Evolutionary conservation across 2,797 vertebrate species (phyloP), one percentile per base, ranked within the genome.

Genomic region (Valencia hispanica): DNA sequence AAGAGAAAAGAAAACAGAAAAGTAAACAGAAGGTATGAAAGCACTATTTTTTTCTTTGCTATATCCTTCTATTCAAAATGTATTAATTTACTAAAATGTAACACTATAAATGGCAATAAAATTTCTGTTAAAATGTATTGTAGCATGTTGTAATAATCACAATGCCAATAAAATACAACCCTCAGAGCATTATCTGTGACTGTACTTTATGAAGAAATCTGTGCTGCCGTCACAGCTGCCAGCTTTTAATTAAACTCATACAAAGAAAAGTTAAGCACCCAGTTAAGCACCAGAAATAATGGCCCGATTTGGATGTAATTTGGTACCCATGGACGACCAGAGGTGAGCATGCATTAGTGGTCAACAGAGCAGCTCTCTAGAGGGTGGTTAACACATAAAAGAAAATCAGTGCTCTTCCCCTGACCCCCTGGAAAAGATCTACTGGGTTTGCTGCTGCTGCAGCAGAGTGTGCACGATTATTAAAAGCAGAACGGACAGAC

Each of bases 1-100:
- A 95, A 32, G 90, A 95, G 82, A 92, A 96, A 79, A 96, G 83
- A 84, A 92, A 84, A 77, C 92, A 95, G 48, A 75, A 79, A 17
- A 94, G 88, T 48, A 91, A 94, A 74, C 77, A 72, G 0, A 79
- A 93, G 96, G 97, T 97, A 90, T 85, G 88, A 80, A 70, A 87
- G 61, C 66, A 17, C 8, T 15, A 5, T 30, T 15, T n/a, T 1
- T 79, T 43, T 63, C 14, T 5, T 43, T 47, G 30, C 69, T 3
- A 34, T 73, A 10, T 32, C 14, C 25, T 61, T 17, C 17, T 14
- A 36, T 17, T 36, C 36, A 10, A 63, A 12, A 57, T 45, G 2
- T 59, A 25, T 18, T 1, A 43, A 72, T 70, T 68, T 15, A 77
- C 27, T 61, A 15, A 73, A 20, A 43, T n/a, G 4, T n/a, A 43